Percentiles rank a stretch among this genome's conserved stretches.
Evolutionary conservation across 2,113 vertebrate genomes (phyloP).

Genomic region (Buteo buteo): DNA sequence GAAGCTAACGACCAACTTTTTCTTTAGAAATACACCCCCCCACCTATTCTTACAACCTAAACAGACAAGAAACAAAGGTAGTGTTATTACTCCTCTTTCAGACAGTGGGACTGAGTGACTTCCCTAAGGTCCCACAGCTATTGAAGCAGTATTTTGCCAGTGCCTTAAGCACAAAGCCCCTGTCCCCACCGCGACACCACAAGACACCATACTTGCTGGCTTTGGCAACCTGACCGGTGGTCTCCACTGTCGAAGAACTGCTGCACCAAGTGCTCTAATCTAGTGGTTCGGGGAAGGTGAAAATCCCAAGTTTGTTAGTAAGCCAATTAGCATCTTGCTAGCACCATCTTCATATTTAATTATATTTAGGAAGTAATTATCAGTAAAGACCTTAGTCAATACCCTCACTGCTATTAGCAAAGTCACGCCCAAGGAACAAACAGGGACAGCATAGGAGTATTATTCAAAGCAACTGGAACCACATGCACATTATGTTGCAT

Average conservation of each 20-base stretch:
- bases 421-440: not conserved
- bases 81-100: not conserved
- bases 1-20: not conserved
- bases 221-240: fast-evolving
- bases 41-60: not conserved
- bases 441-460: not conserved
- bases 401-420: not conserved
- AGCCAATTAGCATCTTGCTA: not conserved
- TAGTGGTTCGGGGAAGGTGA: not conserved
- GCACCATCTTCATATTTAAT: not conserved
- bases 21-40: not conserved
- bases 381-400: not conserved
- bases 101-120: not conserved
- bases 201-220: not conserved
- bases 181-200: fast-evolving
- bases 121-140: not conserved
- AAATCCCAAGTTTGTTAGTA: not conserved
- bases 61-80: not conserved
- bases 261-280: not conserved
- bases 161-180: not conserved
- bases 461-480: not conserved
- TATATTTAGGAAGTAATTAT: not conserved
- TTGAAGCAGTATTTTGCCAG: not conserved
- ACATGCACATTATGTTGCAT: not conserved
- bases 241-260: fast-evolving